Evolutionary conservation across 2,113 vertebrate genomes (phyloP).

Genomic region (Benthochromis sp.): DNA sequence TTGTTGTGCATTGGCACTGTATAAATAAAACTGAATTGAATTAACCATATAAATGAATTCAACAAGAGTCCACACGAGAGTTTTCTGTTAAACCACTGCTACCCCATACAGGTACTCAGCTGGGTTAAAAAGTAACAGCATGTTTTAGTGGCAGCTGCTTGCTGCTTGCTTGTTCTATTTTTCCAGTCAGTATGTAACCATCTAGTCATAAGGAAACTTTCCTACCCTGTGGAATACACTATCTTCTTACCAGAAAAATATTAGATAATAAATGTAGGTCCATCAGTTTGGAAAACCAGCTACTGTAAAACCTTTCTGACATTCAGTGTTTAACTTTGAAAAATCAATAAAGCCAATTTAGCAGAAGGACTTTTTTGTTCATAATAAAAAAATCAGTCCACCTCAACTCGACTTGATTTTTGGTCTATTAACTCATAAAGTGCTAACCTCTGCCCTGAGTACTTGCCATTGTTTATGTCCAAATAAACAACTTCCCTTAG

Average conservation of each 20-base stretch:
- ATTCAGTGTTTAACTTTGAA: slow-evolving; percentile 9
- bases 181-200: not conserved
- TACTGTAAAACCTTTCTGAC: slow-evolving; percentile 43
- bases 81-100: not conserved
- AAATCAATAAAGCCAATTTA: slow-evolving; percentile 48
- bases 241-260: not conserved
- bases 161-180: not conserved
- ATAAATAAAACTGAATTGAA: not conserved
- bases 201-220: not conserved
- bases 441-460: slow-evolving; percentile 5
- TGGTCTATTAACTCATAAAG: not conserved
- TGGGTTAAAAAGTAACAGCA: not conserved
- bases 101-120: not conserved
- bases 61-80: not conserved
- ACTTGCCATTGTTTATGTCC: not conserved
- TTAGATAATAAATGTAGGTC: not conserved
- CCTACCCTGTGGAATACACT: not conserved
- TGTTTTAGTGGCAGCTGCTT: not conserved
- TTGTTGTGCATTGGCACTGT: not conserved
- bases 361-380: slow-evolving; percentile 12
- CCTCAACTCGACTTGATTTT: not conserved
- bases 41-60: not conserved
- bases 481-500: not conserved
- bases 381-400: not conserved
- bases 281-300: not conserved